Evolutionary conservation across 2,113 vertebrate genomes (phyloP).

Genomic region (Oncorhynchus tshawytscha): DNA sequence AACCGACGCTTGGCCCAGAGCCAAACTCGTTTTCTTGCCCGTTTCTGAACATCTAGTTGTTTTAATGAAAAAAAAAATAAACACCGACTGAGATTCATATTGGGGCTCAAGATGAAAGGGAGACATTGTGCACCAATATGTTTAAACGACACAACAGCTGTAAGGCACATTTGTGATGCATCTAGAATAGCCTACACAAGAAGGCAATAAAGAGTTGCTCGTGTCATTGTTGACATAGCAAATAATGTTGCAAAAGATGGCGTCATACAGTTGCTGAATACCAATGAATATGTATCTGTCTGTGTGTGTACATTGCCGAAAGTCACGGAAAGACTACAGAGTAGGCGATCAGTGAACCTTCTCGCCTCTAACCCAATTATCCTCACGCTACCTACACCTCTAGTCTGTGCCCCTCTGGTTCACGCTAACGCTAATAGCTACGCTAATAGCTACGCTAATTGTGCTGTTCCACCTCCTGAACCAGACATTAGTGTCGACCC

Average conservation of each 20-base stretch:
- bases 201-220: too few species aligned
- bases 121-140: background rate
- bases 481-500: slow-evolving; percentile 19
- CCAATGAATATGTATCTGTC: too few species aligned
- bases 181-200: too few species aligned
- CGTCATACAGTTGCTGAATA: background rate
- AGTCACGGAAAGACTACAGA: background rate
- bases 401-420: slow-evolving; percentile 30
- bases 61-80: background rate
- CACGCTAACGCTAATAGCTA: slow-evolving; percentile 34
- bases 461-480: slow-evolving; percentile 39
- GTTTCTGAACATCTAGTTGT: background rate
- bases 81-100: background rate
- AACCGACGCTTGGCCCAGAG: background rate
- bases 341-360: background rate
- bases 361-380: slow-evolving; percentile 7
- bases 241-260: background rate
- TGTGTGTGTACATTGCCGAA: background rate
- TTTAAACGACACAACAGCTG: background rate
- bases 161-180: background rate
- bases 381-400: slow-evolving; percentile 10
- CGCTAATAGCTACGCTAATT: slow-evolving; percentile 54
- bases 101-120: background rate
- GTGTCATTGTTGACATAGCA: background rate
- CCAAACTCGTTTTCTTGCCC: background rate